Evolutionary conservation across 2,888 invertebrate species (phyloP).

Genomic region (Oeneis ivallda): DNA sequence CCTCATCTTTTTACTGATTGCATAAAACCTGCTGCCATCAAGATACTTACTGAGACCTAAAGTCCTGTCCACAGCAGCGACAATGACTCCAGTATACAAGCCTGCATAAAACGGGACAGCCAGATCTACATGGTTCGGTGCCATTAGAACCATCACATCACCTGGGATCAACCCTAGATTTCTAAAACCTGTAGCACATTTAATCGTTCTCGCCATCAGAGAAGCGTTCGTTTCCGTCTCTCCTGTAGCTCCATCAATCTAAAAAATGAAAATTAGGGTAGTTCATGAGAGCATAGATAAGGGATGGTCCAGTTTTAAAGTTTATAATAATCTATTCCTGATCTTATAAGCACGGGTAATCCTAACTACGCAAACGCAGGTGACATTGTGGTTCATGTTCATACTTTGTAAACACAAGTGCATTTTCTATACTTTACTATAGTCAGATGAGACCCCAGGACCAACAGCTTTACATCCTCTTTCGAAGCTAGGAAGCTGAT

Average conservation of each 20-base stretch:
- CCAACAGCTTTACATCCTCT: too few species aligned
- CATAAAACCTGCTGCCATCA: background rate
- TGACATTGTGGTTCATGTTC: too few species aligned
- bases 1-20: too few species aligned
- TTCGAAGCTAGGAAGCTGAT: too few species aligned
- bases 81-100: constrained; percentile 64
- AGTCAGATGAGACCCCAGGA: too few species aligned
- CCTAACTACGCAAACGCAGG: too few species aligned
- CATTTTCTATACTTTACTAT: too few species aligned
- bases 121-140: constrained; percentile 66
- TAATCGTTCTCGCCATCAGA: constrained; percentile 54
- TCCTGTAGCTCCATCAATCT: constrained; percentile 49
- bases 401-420: too few species aligned
- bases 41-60: constrained; percentile 54
- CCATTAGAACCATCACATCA: constrained; percentile 72
- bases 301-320: background rate
- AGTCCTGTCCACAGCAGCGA: constrained; percentile 54
- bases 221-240: constrained; percentile 60
- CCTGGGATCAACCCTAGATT: constrained; percentile 58
- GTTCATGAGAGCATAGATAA: background rate
- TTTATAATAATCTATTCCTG: background rate
- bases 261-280: constrained; percentile 5
- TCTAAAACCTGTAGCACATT: constrained; percentile 59
- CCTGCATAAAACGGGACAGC: constrained; percentile 71
- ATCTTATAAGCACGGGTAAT: too few species aligned